Conservation (phyloP, 2,113 vertebrate genomes). For the Cyprinodon variegatus region DNA sequence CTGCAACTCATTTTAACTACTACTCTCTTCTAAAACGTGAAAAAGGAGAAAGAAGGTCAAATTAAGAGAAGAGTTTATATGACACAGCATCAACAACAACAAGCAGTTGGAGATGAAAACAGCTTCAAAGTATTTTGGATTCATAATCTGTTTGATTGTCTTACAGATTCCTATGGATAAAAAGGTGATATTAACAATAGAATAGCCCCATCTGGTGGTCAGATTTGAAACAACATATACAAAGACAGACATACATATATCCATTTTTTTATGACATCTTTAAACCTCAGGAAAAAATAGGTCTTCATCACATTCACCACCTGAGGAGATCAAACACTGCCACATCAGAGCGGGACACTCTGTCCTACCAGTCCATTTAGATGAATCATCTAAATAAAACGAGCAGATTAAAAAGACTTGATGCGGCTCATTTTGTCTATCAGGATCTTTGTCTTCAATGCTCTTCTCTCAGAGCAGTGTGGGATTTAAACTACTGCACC, state of each 20-base stretch:
- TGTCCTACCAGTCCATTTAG: slow-evolving; percentile 51
- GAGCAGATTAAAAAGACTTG: slow-evolving; percentile 70
- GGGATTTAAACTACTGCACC: slow-evolving; percentile 46
- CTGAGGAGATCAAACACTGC: slow-evolving; percentile 67
- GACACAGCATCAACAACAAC: background rate
- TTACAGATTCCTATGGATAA: slow-evolving; percentile 31
- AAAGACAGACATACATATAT: background rate
- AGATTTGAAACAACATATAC: slow-evolving; percentile 16
- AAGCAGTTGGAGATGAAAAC: slow-evolving; percentile 22
- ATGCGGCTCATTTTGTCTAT: slow-evolving; percentile 70
- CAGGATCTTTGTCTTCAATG: slow-evolving; percentile 67
- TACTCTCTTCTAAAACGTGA: background rate
- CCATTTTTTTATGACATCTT: background rate
- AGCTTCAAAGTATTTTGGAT: slow-evolving; percentile 25
- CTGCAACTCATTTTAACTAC: background rate
- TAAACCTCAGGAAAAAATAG: background rate
- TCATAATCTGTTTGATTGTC: background rate
- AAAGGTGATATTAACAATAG: slow-evolving; percentile 16
- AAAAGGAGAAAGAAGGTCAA: slow-evolving; percentile 18
- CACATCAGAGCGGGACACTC: slow-evolving; percentile 53
- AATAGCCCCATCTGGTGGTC: slow-evolving; percentile 73
- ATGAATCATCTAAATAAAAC: slow-evolving; percentile 77
- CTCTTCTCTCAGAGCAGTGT: slow-evolving; percentile 60
- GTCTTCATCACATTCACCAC: slow-evolving; percentile 59
- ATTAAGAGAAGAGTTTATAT: background rate